Base-by-base conservation (phyloP, 1,140 invertebrate genomes). In the Drosophila ironensis region DNA sequence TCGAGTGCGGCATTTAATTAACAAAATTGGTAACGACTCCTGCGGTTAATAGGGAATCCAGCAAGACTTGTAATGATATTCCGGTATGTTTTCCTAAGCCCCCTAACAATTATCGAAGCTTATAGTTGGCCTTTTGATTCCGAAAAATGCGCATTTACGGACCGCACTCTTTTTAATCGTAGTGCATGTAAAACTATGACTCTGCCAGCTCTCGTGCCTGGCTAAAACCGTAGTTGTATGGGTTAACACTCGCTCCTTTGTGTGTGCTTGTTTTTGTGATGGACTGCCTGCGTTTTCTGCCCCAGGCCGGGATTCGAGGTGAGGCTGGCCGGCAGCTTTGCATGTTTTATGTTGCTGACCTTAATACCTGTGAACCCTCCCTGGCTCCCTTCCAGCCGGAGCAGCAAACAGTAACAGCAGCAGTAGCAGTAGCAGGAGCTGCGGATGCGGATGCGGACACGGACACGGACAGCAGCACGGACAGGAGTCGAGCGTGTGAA, bases 321-420 rank as follows among this genome's bases (percentile, higher is more conserved):
- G 41, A 47, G 27, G 66, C 35, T 41, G 56, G 37, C 51, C 44
- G 47, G 64, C 48, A 69, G 51, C 76, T 81, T 72, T 84, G 78
- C 77, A 82, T 81, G 73, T 82, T 82, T 82, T 82, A 82, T 84
- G 73, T 73, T 59, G 77, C 53, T 82, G 77, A 84, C 77, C 77
- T 84, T 84, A 84, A 82, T 82, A 82, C 78, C 77, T 33, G 45
- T 53, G 74, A 51, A 71, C 42, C 11, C n/a, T 14, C 68, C n/a
- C n/a, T n/a, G n/a, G n/a, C n/a, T n/a, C n/a, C n/a, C 53, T 47
- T 37, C 28, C 63, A 19, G 5, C 51, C 50, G 12, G 12, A 28
- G 7, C 9, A 19, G 17, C n/a, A n/a, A n/a, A n/a, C n/a, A n/a
- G n/a, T n/a, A n/a, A n/a, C n/a, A n/a, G n/a, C n/a, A n/a, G n/a